Percentiles rank a stretch among this genome's conserved stretches.
phyloP scores from a whole-genome alignment of 1,140 invertebrate genomes.

The Eubasilissa regina region DNA sequence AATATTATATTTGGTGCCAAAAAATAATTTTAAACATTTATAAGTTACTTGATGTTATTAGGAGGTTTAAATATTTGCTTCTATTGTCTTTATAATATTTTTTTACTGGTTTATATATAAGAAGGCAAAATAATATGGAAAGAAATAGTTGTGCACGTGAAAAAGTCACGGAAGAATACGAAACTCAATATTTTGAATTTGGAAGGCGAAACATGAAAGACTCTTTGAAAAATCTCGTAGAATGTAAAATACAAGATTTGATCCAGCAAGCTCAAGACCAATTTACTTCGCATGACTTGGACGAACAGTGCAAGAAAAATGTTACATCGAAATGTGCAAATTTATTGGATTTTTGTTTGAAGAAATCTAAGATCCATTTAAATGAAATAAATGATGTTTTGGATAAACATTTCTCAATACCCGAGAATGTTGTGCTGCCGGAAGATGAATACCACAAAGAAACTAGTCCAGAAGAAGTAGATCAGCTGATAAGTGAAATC shows the following conservation, averaged over 20 bases:
- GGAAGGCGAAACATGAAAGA: slow-evolving; percentile 40
- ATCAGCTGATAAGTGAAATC: slow-evolving; percentile 21
- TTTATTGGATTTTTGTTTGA: slow-evolving; percentile 20
- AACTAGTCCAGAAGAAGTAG: slow-evolving; percentile 35
- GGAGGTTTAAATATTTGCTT: too few species aligned
- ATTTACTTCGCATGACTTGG: slow-evolving; percentile 29
- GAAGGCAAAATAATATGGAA: not conserved
- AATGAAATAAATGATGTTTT: slow-evolving; percentile 15
- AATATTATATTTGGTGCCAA: not conserved
- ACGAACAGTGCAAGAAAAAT: slow-evolving; percentile 31
- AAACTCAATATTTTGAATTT: slow-evolving; percentile 47
- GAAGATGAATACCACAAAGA: slow-evolving; percentile 32
- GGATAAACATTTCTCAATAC: slow-evolving; percentile 43
- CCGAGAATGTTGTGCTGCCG: slow-evolving; percentile 34
- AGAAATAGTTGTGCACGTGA: too few species aligned
- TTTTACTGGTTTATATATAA: too few species aligned
- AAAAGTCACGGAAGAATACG: slow-evolving; percentile 42
- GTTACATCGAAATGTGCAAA: slow-evolving; percentile 31
- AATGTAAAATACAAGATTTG: slow-evolving; percentile 35
- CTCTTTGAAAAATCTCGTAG: slow-evolving; percentile 27
- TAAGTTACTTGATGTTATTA: too few species aligned
- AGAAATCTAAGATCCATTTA: slow-evolving; percentile 30
- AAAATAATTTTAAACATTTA: too few species aligned
- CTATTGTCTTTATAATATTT: too few species aligned
- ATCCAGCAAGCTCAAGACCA: slow-evolving; percentile 30